phyloP scores from a whole-genome alignment of 2,113 vertebrate genomes.

The Lethenteron camtschaticum region DNA sequence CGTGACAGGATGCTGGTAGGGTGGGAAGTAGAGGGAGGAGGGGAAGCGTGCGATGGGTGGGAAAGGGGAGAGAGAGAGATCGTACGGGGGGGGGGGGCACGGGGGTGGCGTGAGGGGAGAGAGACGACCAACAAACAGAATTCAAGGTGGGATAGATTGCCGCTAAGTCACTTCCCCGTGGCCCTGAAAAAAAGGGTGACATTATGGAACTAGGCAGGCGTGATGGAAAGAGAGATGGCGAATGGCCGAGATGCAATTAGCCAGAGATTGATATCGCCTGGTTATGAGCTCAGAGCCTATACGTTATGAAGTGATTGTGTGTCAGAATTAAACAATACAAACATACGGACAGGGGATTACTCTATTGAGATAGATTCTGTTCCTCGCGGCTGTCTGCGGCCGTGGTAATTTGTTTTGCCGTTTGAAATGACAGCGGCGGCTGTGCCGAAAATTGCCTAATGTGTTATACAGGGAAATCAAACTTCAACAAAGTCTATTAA shows the following conservation, averaged over 20 bases:
- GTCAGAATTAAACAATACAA: conserved; percentile 3
- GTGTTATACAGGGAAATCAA: no score
- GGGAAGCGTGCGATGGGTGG: no score
- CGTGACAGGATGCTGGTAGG: no score
- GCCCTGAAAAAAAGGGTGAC: background rate
- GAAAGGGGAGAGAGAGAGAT: no score
- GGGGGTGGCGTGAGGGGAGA: background rate
- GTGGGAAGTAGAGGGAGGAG: no score
- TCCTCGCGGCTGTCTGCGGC: no score
- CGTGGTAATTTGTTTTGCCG: no score
- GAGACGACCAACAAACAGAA: no score
- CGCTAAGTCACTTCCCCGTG: background rate
- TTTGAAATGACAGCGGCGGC: no score
- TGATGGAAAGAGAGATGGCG: conserved; percentile 2
- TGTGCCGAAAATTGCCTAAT: no score
- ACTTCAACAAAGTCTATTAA: no score
- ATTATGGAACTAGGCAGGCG: conserved; percentile 5
- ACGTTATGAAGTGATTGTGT: conserved; percentile 3
- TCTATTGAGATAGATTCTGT: background rate
- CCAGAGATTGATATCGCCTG: background rate
- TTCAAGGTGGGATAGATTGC: background rate
- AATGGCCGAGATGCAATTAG: conserved; percentile 1
- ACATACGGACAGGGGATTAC: background rate
- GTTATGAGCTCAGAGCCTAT: background rate
- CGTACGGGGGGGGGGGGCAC: background rate